These are phyloP conservation scores for Leucoraja erinaceus DNA, from an alignment of 2,113 vertebrate genomes.

Conservation along the genomic window DNA sequence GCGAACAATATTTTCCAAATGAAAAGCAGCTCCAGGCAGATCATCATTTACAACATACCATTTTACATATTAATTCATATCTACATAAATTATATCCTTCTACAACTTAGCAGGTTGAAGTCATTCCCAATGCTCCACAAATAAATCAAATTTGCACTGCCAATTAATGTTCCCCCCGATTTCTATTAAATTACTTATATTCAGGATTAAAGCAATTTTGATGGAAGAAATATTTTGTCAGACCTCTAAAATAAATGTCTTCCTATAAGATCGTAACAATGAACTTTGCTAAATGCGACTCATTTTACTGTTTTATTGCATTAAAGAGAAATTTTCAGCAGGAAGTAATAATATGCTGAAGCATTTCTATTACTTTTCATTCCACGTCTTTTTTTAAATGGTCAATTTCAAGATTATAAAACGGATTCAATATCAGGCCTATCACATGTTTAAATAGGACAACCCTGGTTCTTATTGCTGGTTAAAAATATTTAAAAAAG, in stretches of 20 bases:
- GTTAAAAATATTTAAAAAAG: slow-evolving; percentile 27
- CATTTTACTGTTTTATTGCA: neutral
- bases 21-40: neutral
- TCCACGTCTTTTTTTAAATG: neutral
- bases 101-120: neutral
- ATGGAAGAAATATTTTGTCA: neutral
- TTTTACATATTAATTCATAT: neutral
- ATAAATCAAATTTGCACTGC: neutral
- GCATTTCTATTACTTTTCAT: neutral
- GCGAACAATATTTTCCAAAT: slow-evolving; percentile 3
- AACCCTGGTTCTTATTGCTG: slow-evolving; percentile 21
- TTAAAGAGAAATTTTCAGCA: neutral
- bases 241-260: neutral
- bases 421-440: neutral
- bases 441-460: neutral
- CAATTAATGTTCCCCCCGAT: neutral
- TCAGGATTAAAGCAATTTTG: neutral
- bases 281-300: neutral
- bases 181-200: neutral
- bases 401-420: neutral
- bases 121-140: neutral
- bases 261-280: neutral
- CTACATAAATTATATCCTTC: slow-evolving; percentile 4
- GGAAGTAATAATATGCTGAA: neutral
- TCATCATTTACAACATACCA: neutral